phyloP scores from a whole-genome alignment of 2,113 vertebrate species.

The Lanius collurio region DNA sequence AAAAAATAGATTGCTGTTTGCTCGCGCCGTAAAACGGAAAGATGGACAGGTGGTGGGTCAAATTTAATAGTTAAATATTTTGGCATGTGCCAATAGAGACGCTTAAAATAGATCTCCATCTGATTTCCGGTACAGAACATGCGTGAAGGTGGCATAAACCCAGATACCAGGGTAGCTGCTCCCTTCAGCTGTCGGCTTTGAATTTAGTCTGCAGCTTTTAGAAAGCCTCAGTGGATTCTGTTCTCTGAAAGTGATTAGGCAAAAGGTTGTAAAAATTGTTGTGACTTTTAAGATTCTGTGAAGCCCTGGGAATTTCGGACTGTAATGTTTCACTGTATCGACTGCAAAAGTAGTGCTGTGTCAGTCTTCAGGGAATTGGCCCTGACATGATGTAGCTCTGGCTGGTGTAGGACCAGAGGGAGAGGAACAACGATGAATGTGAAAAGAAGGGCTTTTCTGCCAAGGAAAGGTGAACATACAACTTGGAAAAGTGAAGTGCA shows the following conservation, averaged over 20 bases:
- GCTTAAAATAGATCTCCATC: slow-evolving; percentile 33
- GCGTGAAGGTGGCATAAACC: background rate
- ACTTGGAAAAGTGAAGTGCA: background rate
- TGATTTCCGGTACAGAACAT: background rate
- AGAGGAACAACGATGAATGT: background rate
- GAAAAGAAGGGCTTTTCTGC: background rate
- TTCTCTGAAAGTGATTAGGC: background rate
- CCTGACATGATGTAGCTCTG: background rate
- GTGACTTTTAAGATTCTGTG: background rate
- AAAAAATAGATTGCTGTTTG: background rate
- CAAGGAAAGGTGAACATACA: background rate
- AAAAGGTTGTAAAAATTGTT: background rate
- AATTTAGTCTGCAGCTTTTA: background rate
- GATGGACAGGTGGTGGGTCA: background rate
- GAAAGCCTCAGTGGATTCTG: background rate
- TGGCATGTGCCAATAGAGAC: background rate
- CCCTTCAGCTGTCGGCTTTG: background rate
- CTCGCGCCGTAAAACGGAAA: background rate
- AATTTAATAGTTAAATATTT: slow-evolving; percentile 40
- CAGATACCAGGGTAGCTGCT: background rate
- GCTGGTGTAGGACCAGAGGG: background rate
- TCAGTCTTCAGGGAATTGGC: slow-evolving; percentile 18
- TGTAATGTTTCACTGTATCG: background rate
- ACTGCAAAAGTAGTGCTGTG: background rate
- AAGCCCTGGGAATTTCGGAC: background rate